A percentile compares a stretch with the other conserved stretches of the same genome.
These are phyloP conservation scores for Sclerurus mexicanus DNA, from an alignment of 2,113 vertebrate species.

Conservation along the genomic window DNA sequence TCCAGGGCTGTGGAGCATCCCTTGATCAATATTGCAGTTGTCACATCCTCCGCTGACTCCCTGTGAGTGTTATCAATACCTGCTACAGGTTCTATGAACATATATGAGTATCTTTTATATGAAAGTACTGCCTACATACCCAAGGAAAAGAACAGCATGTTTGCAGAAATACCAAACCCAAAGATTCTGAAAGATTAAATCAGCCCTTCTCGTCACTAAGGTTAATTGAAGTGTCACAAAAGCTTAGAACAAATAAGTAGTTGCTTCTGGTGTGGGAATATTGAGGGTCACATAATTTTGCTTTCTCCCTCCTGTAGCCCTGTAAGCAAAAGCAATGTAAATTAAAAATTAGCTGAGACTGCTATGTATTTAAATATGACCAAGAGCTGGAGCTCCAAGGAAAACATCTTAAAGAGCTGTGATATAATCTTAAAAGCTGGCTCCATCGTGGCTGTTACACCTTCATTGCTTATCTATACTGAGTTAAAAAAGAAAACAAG, in stretches of 20 bases:
- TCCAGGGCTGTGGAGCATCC: neutral
- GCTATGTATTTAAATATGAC: neutral
- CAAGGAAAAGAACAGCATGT: neutral
- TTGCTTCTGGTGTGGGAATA: neutral
- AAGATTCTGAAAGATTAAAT: neutral
- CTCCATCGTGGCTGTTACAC: neutral
- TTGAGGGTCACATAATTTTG: neutral
- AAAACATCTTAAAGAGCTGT: neutral
- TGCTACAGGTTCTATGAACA: neutral
- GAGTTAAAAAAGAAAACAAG: neutral
- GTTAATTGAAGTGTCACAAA: neutral
- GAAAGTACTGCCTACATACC: neutral
- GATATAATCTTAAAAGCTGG: neutral
- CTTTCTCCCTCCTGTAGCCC: neutral
- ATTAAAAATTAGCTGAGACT: neutral
- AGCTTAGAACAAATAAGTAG: neutral
- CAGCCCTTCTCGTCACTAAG: neutral
- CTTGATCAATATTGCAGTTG: neutral
- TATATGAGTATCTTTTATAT: neutral
- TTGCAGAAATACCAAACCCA: neutral
- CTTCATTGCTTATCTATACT: neutral
- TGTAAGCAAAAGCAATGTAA: neutral
- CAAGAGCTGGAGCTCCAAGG: neutral
- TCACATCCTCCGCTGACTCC: neutral
- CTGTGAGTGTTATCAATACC: neutral